Evolutionary conservation across 2,797 vertebrate genomes (phyloP).

Genomic region (Dromococcyx pavoninus): DNA sequence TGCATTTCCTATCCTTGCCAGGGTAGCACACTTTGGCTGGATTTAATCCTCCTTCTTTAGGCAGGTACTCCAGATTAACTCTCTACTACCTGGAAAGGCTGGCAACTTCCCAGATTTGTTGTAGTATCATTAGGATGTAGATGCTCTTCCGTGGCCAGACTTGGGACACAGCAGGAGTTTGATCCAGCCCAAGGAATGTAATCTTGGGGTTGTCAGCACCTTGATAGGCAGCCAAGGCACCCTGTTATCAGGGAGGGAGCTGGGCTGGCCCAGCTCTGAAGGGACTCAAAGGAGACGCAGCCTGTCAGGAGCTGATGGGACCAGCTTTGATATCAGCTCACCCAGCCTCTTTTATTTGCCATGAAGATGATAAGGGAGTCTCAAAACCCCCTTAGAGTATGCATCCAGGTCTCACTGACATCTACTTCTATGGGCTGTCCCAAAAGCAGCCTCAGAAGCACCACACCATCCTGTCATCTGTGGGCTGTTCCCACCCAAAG

Average conservation of each 20-base stretch:
- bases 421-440: rapidly evolving
- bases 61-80: background rate
- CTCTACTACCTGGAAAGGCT: background rate
- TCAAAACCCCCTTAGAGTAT: background rate
- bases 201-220: background rate
- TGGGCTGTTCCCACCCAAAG: background rate
- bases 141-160: background rate
- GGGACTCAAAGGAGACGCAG: background rate
- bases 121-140: background rate
- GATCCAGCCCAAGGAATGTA: background rate
- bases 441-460: background rate
- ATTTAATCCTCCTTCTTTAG: background rate
- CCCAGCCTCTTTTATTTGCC: background rate
- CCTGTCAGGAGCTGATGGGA: rapidly evolving
- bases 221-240: background rate
- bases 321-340: background rate
- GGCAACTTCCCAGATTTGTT: background rate
- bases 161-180: background rate
- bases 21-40: background rate
- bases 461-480: background rate
- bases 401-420: background rate
- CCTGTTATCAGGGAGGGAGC: background rate
- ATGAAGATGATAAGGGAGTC: rapidly evolving
- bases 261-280: background rate
- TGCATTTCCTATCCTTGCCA: background rate